Base-by-base conservation (phyloP, 2,797 vertebrate genomes). In the Sorex maritimensis region DNA sequence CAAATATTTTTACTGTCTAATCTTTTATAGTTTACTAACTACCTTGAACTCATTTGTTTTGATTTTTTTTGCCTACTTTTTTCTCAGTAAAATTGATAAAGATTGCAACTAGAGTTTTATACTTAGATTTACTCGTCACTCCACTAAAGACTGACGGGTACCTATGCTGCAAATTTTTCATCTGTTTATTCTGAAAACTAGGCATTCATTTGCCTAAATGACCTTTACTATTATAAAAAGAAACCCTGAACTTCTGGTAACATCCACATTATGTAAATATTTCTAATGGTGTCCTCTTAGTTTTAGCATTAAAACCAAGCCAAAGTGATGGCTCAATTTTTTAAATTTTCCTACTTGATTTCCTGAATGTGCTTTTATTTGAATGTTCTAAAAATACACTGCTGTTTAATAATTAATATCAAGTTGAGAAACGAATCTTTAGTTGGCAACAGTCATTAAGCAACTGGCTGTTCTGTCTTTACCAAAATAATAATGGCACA, bases 101-200 rank as follows among this genome's bases (percentile, higher is more conserved):
- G 26, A 49, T 44, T 71, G 38, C 34, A 30, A 63, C 49, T 81
- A 73, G 52, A 93, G 69, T 88, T 95, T 90, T 1, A 75, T 23
- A 69, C 85, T 84, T 91, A 74, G 78, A 92, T 85, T 13, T 30
- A 92, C 67, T 78, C n/a, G n/a, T 61, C 63, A 34, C 88, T 49
- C 86, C n/a, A 77, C n/a, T 86, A 8, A 82, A 65, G 19, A 65
- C 19, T 52, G 41, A 63, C 34, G 78, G 19, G 19, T 78, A 86
- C 2, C 8, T 82, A n/a, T 34, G 23, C 5, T 69, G 7, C 92
- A 86, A 78, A 71, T 86, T 90, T 91, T 92, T 1, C 55, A 61
- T 74, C 46, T 9, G 1, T 28, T 81, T 92, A 61, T 93, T 49
- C 69, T 88, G 19, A 95, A 93, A 15, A 88, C 15, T 83, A 67